Evolutionary conservation across 2,113 vertebrate species (phyloP).

Genomic region (Labeo rohita): DNA sequence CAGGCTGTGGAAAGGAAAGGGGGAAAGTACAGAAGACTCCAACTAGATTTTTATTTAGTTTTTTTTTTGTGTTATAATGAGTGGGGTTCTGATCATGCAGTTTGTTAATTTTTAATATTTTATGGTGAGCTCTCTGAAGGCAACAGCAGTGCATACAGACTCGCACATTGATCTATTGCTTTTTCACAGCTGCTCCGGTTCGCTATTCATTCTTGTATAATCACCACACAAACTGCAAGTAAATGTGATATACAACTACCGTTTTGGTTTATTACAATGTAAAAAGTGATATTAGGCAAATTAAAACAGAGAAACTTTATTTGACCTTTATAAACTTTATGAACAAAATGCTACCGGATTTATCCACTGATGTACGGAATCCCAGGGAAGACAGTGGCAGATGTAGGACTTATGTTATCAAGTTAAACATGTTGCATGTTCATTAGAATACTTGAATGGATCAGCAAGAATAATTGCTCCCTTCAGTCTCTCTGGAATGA

Average conservation of each 20-base stretch:
- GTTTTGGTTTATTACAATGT: not conserved
- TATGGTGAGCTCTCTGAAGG: not conserved
- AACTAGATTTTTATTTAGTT: not conserved
- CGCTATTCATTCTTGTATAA: not conserved
- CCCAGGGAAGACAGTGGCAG: not conserved
- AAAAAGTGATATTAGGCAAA: not conserved
- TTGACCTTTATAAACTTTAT: slow-evolving; percentile 1
- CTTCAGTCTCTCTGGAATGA: not conserved
- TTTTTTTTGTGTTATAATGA: not conserved
- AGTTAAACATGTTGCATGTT: not conserved
- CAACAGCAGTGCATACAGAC: not conserved
- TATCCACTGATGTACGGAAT: not conserved
- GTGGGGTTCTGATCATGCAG: not conserved
- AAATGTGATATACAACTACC: not conserved
- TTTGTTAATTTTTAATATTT: not conserved
- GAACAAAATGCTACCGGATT: not conserved
- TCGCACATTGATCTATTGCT: not conserved
- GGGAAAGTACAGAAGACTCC: not conserved
- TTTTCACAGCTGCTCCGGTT: not conserved
- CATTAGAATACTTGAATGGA: not conserved
- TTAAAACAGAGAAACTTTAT: not conserved
- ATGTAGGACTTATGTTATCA: not conserved
- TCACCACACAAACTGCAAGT: not conserved
- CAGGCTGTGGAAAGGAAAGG: not conserved
- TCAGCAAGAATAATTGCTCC: slow-evolving; percentile 4